phyloP scores from a whole-genome alignment of 2,113 vertebrate genomes.

The Xyrauchen texanus region DNA sequence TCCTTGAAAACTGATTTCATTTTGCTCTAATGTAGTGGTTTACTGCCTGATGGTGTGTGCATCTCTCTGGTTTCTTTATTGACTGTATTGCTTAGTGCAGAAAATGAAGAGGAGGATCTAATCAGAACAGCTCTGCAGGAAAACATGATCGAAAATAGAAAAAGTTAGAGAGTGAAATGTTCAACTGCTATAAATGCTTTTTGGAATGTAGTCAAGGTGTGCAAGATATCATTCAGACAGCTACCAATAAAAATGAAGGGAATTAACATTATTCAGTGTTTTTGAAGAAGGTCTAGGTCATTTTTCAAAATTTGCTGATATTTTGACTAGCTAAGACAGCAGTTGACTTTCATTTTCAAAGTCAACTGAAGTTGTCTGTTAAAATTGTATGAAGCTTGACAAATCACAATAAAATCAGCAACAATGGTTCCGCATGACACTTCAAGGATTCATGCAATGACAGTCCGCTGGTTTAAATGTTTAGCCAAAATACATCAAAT shows the following conservation, averaged over 20 bases:
- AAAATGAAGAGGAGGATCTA: not conserved
- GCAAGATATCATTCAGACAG: not conserved
- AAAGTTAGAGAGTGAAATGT: too few species aligned
- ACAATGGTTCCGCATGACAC: not conserved
- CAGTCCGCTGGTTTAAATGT: conserved; percentile 8
- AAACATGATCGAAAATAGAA: not conserved
- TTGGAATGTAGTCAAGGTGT: not conserved
- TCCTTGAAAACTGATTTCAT: not conserved
- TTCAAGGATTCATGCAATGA: conserved; percentile 3
- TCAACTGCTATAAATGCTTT: not conserved
- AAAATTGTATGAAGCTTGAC: not conserved
- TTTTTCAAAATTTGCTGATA: not conserved
- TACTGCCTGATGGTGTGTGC: not conserved
- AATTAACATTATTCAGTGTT: conserved; percentile 2
- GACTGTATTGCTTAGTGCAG: not conserved
- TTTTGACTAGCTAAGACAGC: too few species aligned
- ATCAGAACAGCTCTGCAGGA: not conserved
- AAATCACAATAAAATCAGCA: not conserved
- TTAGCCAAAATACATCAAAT: not conserved
- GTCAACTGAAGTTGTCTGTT: too few species aligned
- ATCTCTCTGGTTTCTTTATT: conserved; percentile 13
- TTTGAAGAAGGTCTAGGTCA: conserved; percentile 11
- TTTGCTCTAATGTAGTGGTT: conserved; percentile 8
- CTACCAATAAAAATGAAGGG: not conserved
- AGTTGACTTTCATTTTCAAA: too few species aligned